phyloP scores from a whole-genome alignment of 2,888 invertebrate genomes.

The Andrena camellia region DNA sequence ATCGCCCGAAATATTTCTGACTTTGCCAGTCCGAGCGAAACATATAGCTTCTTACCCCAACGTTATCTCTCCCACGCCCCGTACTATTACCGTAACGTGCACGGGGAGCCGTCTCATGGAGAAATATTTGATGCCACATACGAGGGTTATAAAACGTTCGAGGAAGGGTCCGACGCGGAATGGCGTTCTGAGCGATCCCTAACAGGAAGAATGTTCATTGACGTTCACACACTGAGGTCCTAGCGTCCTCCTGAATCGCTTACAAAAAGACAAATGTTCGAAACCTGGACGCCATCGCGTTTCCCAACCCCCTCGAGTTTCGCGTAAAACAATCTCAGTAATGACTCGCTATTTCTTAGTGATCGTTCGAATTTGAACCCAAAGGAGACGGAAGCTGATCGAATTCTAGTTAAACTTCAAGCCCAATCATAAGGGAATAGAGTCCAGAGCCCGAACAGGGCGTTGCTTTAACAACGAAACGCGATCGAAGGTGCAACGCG shows the following conservation, averaged over 20 bases:
- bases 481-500: constrained; percentile 8
- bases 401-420: too few relatives aligned
- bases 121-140: constrained; percentile 77
- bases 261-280: constrained; percentile 66
- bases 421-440: too few relatives aligned
- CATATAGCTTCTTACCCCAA: constrained; percentile 53
- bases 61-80: constrained; percentile 55
- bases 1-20: constrained; percentile 28
- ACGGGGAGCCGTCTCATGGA: constrained; percentile 75
- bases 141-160: constrained; percentile 78
- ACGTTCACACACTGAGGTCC: constrained; percentile 66
- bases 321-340: constrained; percentile 13
- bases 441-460: not conserved
- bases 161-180: constrained; percentile 72
- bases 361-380: too few relatives aligned
- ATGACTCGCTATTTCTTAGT: too few relatives aligned
- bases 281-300: constrained; percentile 54
- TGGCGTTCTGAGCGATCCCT: constrained; percentile 70
- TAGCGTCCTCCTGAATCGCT: constrained; percentile 60
- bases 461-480: constrained; percentile 4
- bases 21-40: not conserved
- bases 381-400: too few relatives aligned
- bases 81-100: constrained; percentile 69
- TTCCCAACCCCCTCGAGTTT: constrained; percentile 4
- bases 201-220: constrained; percentile 76